Percentiles rank a stretch among this genome's conserved stretches.
Evolutionary conservation across 2,888 invertebrate species (phyloP).

Genomic region (Drosophila aldrichi): DNA sequence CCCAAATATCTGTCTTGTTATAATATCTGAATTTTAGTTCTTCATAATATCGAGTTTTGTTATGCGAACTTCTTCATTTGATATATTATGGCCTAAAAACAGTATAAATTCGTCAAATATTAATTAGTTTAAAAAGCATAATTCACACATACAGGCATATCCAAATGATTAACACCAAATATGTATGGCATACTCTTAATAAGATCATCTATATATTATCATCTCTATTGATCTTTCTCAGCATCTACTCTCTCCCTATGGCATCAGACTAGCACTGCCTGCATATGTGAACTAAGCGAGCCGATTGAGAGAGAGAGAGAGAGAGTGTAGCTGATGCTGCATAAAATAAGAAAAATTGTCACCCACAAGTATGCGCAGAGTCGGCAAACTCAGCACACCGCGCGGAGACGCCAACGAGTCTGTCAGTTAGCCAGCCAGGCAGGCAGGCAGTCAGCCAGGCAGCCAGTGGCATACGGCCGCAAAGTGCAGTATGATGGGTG

Average conservation of each 20-base stretch:
- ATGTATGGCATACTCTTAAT: not conserved
- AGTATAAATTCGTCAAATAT: not conserved
- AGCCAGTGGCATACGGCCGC: conserved; percentile 74
- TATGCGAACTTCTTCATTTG: too few relatives aligned
- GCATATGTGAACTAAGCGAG: conserved; percentile 7
- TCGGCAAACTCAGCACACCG: conserved; percentile 19
- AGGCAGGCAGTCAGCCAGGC: conserved; percentile 47
- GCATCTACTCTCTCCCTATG: not conserved
- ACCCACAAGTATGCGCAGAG: conserved; percentile 61
- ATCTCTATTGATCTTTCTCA: not conserved
- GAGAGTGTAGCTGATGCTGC: conserved; percentile 46
- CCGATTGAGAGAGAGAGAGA: not conserved
- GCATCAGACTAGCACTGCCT: not conserved
- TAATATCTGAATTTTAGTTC: too few relatives aligned
- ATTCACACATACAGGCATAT: not conserved
- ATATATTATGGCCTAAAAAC: not conserved
- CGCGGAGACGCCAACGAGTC: conserved; percentile 51
- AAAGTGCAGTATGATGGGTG: conserved; percentile 62
- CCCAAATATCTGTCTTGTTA: too few relatives aligned
- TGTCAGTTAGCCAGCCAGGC: conserved; percentile 47
- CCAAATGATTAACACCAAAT: not conserved
- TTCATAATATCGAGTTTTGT: too few relatives aligned
- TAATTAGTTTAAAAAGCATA: not conserved
- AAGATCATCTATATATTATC: not conserved
- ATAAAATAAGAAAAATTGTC: conserved; percentile 67